Conservation (phyloP, 2,888 invertebrate genomes). For the Blomia tropicalis region DNA sequence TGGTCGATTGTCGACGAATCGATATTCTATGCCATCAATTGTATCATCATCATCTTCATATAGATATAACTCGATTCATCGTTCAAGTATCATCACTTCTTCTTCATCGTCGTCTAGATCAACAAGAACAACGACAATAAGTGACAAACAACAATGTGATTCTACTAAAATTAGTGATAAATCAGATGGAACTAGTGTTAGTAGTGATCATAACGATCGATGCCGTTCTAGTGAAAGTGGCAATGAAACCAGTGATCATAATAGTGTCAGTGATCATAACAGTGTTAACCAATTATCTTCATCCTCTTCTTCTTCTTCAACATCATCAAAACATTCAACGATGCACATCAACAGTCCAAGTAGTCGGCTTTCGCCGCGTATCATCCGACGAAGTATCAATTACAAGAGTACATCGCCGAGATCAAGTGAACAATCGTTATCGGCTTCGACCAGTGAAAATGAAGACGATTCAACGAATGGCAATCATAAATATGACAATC, state of each 20-base stretch:
- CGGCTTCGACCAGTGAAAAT: not conserved
- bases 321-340: not conserved
- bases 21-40: not conserved
- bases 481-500: not conserved
- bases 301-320: not conserved
- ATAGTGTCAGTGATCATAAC: not conserved
- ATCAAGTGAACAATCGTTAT: not conserved
- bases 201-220: not conserved
- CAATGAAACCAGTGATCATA: not conserved
- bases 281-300: not conserved
- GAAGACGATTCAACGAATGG: not conserved
- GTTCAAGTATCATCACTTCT: too few species aligned
- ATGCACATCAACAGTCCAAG: constrained; percentile 6
- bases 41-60: not conserved
- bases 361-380: constrained; percentile 7
- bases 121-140: too few species aligned
- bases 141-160: too few species aligned
- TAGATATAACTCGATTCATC: not conserved
- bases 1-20: too few species aligned
- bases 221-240: not conserved
- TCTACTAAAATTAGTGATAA: not conserved
- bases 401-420: not conserved
- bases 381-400: constrained; percentile 4
- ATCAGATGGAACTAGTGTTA: not conserved
- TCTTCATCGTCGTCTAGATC: too few species aligned